A percentile compares a stretch with the other conserved stretches of the same genome.
Conservation (phyloP, 2,113 vertebrate species). For the Onychostruthus taczanowskii region DNA sequence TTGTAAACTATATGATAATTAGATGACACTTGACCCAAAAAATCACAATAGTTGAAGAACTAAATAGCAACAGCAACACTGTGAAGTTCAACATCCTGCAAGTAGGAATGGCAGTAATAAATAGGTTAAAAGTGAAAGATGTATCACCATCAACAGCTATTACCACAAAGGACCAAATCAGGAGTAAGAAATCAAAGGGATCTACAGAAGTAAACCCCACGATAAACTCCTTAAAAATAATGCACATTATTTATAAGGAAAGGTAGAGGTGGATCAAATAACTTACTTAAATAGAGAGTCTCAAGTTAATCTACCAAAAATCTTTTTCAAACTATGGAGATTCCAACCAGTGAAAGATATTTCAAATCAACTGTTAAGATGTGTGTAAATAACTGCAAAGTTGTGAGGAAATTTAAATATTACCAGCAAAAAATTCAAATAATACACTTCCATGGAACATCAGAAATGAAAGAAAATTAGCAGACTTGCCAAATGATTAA, state of each 20-base stretch:
- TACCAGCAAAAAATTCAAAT: neutral
- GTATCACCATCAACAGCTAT: neutral
- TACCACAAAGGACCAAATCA: neutral
- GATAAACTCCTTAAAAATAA: neutral
- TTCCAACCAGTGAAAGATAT: neutral
- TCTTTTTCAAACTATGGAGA: neutral
- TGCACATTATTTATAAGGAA: neutral
- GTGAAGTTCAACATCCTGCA: neutral
- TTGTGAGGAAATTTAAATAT: neutral
- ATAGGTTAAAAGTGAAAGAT: neutral
- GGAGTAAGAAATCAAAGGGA: neutral
- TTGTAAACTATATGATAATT: neutral
- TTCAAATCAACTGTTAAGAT: neutral
- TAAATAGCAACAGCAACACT: neutral
- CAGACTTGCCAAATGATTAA: neutral
- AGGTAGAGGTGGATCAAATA: neutral
- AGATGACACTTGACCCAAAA: neutral
- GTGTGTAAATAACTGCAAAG: neutral
- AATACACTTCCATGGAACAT: neutral
- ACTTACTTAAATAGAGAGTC: neutral
- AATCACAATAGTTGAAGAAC: neutral
- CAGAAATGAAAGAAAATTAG: slow-evolving; percentile 3
- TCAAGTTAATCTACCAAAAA: neutral
- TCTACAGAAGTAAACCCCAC: neutral
- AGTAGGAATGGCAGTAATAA: neutral